Conservation (phyloP, 2,797 vertebrate genomes). For the Sandelia bainsii region DNA sequence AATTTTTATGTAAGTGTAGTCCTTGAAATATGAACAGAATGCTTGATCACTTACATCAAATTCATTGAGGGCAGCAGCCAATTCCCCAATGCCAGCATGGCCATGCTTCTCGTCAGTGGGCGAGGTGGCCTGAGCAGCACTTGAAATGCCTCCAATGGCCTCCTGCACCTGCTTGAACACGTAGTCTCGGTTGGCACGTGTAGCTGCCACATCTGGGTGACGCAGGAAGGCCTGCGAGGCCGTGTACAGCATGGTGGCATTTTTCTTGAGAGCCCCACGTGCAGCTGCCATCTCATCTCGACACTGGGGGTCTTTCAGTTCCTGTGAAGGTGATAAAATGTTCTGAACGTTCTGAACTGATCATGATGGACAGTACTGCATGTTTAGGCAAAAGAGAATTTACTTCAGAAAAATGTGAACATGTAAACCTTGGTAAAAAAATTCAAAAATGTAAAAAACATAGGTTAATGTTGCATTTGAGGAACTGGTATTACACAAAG, state of each 20-base stretch:
- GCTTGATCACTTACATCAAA: slow-evolving; percentile 92
- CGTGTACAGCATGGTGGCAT: slow-evolving; percentile 97
- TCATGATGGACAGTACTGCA: too few relatives aligned
- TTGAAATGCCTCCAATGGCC: slow-evolving; percentile 96
- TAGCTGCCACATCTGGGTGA: slow-evolving; percentile 96
- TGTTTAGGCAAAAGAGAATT: neutral
- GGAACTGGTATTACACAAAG: slow-evolving; percentile 48
- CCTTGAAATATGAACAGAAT: slow-evolving; percentile 4
- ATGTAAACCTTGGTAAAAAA: too few relatives aligned
- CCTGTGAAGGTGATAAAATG: slow-evolving; percentile 76
- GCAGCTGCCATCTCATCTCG: slow-evolving; percentile 98
- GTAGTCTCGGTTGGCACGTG: slow-evolving; percentile 96
- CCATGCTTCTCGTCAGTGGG: slow-evolving; percentile 96
- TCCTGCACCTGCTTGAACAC: slow-evolving; percentile 99
- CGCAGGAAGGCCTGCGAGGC: slow-evolving; percentile 97
- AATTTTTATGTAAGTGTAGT: neutral
- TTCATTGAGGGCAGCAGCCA: slow-evolving; percentile 97
- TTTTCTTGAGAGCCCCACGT: slow-evolving; percentile 97
- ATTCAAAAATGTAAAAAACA: slow-evolving; percentile 11
- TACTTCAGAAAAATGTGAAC: neutral
- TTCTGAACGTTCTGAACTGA: too few relatives aligned
- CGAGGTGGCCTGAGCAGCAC: slow-evolving; percentile 96
- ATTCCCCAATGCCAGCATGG: slow-evolving; percentile 95
- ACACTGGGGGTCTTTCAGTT: slow-evolving; percentile 98
- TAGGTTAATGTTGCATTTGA: slow-evolving; percentile 18